Evolutionary conservation across 2,113 vertebrate species (phyloP).

Genomic region (Chlamydotis undulata): DNA sequence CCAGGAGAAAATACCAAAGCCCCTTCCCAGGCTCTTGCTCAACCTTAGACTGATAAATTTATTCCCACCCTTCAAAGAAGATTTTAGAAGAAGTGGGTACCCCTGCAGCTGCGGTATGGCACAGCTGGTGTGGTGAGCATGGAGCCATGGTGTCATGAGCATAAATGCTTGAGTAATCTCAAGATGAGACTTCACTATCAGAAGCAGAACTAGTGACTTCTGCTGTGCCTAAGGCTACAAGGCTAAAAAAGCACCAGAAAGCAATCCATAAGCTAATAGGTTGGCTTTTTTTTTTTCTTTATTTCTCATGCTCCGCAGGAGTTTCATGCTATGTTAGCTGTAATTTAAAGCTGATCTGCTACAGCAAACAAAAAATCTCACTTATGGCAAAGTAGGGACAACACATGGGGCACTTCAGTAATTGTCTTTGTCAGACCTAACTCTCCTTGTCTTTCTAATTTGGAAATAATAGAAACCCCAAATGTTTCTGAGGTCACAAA

Average conservation of each 20-base stretch:
- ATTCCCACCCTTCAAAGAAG: neutral
- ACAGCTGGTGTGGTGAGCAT: fast-evolving
- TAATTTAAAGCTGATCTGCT: conserved; percentile 8
- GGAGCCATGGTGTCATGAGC: neutral
- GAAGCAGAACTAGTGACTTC: neutral
- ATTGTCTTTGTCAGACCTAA: neutral
- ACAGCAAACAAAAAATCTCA: neutral
- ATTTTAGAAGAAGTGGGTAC: neutral
- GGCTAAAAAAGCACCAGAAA: neutral
- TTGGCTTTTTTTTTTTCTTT: neutral
- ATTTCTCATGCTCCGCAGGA: neutral
- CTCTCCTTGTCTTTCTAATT: neutral
- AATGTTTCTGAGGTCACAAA: neutral
- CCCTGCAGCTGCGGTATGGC: neutral
- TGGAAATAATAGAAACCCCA: conserved; percentile 1
- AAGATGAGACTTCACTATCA: neutral
- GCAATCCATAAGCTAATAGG: neutral
- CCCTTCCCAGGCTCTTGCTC: neutral
- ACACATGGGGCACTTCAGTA: neutral
- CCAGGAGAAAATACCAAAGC: neutral
- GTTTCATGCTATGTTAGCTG: neutral
- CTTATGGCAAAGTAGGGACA: neutral
- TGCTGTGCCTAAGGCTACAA: neutral
- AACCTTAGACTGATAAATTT: neutral
- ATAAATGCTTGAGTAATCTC: neutral